Percentiles rank a stretch among this genome's conserved stretches.
These are phyloP conservation scores for Craseonycteris thonglongyai DNA, from an alignment of 2,113 vertebrate genomes.

Conservation along the genomic window DNA sequence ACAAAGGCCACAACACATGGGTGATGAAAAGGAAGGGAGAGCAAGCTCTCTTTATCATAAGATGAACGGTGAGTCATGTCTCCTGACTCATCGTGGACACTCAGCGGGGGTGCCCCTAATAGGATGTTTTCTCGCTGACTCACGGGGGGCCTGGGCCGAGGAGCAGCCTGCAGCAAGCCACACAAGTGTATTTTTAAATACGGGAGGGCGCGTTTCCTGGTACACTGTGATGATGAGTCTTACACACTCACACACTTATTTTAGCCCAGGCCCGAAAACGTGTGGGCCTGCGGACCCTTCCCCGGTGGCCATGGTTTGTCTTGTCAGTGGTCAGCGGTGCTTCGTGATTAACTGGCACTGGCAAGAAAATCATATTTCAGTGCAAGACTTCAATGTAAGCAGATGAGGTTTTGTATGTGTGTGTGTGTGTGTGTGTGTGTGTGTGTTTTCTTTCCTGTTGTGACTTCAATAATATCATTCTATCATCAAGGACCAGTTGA, in stretches of 20 bases:
- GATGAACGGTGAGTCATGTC: slow-evolving; percentile 56
- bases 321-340: background rate
- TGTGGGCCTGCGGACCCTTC: slow-evolving; percentile 28
- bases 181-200: slow-evolving; percentile 61
- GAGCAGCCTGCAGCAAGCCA: slow-evolving; percentile 30
- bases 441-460: no score
- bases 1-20: background rate
- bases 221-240: background rate
- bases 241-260: slow-evolving; percentile 21
- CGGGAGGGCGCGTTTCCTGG: background rate
- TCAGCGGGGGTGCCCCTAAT: slow-evolving; percentile 14
- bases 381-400: background rate
- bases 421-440: no score
- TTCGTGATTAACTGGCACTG: background rate
- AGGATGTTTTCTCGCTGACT: slow-evolving; percentile 61
- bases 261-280: slow-evolving; percentile 27
- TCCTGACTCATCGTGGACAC: slow-evolving; percentile 34
- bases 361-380: background rate
- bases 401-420: background rate
- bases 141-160: slow-evolving; percentile 13
- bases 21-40: slow-evolving; percentile 13
- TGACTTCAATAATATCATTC: rapidly evolving
- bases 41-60: slow-evolving; percentile 35
- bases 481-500: background rate
- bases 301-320: background rate